These are phyloP conservation scores for Cheirogaleus medius DNA, from an alignment of 2,113 vertebrate species.

Conservation along the genomic window DNA sequence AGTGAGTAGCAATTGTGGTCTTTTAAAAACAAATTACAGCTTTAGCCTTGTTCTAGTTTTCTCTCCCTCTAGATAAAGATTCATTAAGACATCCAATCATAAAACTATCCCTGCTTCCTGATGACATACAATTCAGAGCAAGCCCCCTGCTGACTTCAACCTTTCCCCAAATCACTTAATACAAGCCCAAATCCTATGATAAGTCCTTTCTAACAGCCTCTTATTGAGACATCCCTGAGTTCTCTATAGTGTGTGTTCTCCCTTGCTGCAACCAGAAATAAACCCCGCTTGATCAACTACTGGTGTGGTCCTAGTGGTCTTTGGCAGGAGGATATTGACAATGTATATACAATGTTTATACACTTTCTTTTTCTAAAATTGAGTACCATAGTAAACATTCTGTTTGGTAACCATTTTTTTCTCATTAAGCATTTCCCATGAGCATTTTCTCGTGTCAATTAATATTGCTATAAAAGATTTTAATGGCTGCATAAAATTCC, in stretches of 20 bases:
- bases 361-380: neutral
- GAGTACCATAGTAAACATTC: neutral
- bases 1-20: neutral
- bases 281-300: neutral
- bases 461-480: slow-evolving; percentile 19
- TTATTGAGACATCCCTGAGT: neutral
- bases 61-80: slow-evolving; percentile 19
- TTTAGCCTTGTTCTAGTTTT: slow-evolving; percentile 12
- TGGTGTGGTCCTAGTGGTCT: neutral
- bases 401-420: neutral
- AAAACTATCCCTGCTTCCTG: slow-evolving; percentile 7
- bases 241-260: neutral
- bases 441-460: slow-evolving; percentile 36
- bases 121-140: neutral
- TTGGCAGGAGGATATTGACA: neutral
- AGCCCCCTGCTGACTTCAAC: neutral
- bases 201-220: neutral
- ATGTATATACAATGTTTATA: neutral
- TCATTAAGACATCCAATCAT: slow-evolving; percentile 6
- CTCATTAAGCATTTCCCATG: neutral
- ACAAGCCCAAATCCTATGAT: neutral
- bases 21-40: neutral
- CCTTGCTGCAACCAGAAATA: neutral
- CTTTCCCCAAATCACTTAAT: neutral
- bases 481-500: neutral